These are phyloP conservation scores for Eupithecia inturbata DNA, from an alignment of 2,888 invertebrate species.

Conservation along the genomic window DNA sequence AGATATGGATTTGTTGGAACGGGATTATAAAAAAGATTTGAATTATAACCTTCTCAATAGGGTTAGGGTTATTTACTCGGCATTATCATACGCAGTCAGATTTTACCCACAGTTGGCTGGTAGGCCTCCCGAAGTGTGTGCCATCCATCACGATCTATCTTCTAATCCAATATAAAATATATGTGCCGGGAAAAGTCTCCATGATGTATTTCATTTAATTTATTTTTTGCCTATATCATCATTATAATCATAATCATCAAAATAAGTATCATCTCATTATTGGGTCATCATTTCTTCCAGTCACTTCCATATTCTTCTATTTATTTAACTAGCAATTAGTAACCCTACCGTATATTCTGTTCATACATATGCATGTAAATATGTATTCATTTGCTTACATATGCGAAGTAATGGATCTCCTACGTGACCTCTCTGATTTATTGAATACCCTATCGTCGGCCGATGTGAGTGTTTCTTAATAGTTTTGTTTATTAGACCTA, in stretches of 20 bases:
- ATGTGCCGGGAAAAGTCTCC: background rate
- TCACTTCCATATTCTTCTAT: background rate
- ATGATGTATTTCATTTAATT: too few species aligned
- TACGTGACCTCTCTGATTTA: constrained; percentile 50
- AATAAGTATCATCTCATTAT: background rate
- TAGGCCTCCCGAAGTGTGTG: background rate
- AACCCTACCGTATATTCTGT: constrained; percentile 6
- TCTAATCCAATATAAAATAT: too few species aligned
- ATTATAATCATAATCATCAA: too few species aligned
- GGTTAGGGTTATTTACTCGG: background rate
- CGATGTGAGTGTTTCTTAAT: constrained; percentile 35
- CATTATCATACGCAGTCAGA: too few species aligned
- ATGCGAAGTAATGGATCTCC: constrained; percentile 29
- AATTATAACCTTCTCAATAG: background rate
- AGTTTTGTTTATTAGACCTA: constrained; percentile 25
- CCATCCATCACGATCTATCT: background rate
- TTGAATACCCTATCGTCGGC: constrained; percentile 32
- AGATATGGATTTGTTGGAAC: background rate
- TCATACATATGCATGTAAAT: constrained; percentile 31
- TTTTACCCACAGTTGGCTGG: background rate
- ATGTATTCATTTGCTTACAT: constrained; percentile 38
- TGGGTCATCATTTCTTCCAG: background rate
- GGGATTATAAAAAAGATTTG: background rate
- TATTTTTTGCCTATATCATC: too few species aligned
- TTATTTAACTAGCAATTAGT: background rate